Evolutionary conservation across 1,140 invertebrate genomes (phyloP), one percentile per base, ranked within the genome.

Genomic region (Pseudomyrmex cubaensis): DNA sequence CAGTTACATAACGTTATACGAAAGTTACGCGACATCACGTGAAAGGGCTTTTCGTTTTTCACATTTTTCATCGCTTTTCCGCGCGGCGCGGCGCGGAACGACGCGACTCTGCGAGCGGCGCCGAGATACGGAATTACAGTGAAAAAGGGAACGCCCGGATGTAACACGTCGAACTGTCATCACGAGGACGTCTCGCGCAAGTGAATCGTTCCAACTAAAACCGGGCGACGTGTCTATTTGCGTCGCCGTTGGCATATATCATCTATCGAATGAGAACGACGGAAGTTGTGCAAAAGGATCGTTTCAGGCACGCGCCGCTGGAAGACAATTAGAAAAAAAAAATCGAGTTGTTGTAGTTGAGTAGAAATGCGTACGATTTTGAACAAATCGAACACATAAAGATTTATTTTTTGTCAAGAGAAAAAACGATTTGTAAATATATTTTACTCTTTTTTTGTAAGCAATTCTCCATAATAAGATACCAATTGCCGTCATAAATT

Each of bases 141-240:
- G 86, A 83, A 87, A 84, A 82, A 78, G 82, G 57, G 72, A 50
- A 72, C 72, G 57, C 62, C 59, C 86, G 86, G 85, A 87, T 83
- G 85, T 59, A 72, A 86, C 85, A 80, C 66, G 86, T 86, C 86
- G 72, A 86, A 87, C 85, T 87, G 85, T 87, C 85, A 87, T 85
- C 77, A 83, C 69, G 73, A 56, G 56, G 50, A 84, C 61, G 85
- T 77, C 85, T 83, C 77, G 69, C 70, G 50, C 46, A 72, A 86
- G 63, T 61, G 78, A 72, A 83, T 63, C 82, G 80, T 77, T 85
- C 63, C 72, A 83, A 83, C 70, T 73, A 44, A 83, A 56, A 66
- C 62, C 63, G 69, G 13, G 52, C 82, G 46, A 69, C 62, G 44
- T 57, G 64, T 83, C 77, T 83, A 87, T 87, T 85, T 85, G 70